Base-by-base conservation (phyloP, 2,113 vertebrate species). In the Pholis gunnellus region DNA sequence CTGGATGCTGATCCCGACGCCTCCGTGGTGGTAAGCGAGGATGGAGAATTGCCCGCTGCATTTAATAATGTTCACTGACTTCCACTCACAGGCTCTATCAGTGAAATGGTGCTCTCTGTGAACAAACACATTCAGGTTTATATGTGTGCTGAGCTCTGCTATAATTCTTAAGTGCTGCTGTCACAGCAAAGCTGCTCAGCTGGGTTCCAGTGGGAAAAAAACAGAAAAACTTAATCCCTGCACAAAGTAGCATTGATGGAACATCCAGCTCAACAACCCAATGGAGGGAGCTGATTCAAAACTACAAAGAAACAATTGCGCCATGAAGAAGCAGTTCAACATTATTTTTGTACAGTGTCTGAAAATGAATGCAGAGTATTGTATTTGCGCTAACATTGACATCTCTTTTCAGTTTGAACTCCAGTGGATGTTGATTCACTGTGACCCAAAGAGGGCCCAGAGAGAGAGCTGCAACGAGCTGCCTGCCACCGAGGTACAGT, bases 401-500 rank as follows among this genome's bases (percentile, higher is more conserved):
- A 11, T 82, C n/a, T 91, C 54, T 56, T 84, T 89, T 25, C 82
- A 96, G 96, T 96, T 96, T 88, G 96, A 96, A 70, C 92, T 96
- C 50, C 96, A 96, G 92, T 96, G 96, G 96, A 96, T 96, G 96
- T 61, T 96, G 92, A 96, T 96, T 86, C 96, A 96, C 89, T 96
- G 96, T 34, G 96, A 96, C 89, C 95, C 95, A 29, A 95, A 96
- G 88, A 94, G 95, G 89, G 94, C 96, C 68, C 95, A 96, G 91
- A 90, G 95, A 89, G 96, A 96, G 85, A 95, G 91, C 91, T 96
- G 96, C 89, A 94, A 79, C 2, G 96, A 96, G 88, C 89, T 96
- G 77, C 95, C 96, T 42, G 89, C 92, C 68, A 82, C 93, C 17
- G 95, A 96, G 96, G 96, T 96, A 94, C 65, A 88, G 88, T 82